Base-by-base conservation (phyloP, 1,140 invertebrate species). In the Drosophila melanogaster region DNA sequence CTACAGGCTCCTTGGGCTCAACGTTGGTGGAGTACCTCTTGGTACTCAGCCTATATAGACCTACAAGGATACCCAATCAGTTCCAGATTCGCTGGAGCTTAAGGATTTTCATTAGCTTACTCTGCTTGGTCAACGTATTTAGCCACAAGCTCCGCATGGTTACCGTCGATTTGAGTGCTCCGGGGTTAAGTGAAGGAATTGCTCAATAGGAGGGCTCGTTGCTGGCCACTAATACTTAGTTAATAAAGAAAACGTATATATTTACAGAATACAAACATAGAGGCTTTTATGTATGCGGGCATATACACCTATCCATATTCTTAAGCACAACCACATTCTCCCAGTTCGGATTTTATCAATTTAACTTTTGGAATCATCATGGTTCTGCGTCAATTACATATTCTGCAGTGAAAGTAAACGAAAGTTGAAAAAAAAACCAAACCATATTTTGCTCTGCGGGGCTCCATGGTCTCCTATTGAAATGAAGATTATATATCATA, bases 141-240 rank as follows among this genome's bases (percentile, higher is more conserved):
- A 71, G 53, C 43, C 43, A 71, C 65, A 71, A 70, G 53, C 53
- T 70, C 41, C 65, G 51, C 67, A 71, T 71, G 65, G 43, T 71
- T 71, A 40, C 65, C 30, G n/a, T 70, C 43, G 51, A 49, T n/a
- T n/a, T 26, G 46, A 47, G 26, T 57, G 51, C 15, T 69, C 50
- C 51, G 43, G 65, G 65, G 53, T 71, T 70, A 57, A 70, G 60
- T 70, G 66, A 69, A 70, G 19, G 43, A 70, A 40, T 49, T 71
- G 41, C 35, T 71, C 67, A 71, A 70, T 71, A 24, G 53, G 51
- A 56, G 44, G 51, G 37, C 64, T 49, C 56, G 40, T 35, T 47
- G 47, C 35, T 43, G 26, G 43, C 37, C 66, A 70, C 66, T 70
- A 70, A 56, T 19, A 69, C 51, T 40, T 40, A 70, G 64, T 66